Conservation (phyloP, 2,113 vertebrate species). For the Protobothrops flavoviridis region DNA sequence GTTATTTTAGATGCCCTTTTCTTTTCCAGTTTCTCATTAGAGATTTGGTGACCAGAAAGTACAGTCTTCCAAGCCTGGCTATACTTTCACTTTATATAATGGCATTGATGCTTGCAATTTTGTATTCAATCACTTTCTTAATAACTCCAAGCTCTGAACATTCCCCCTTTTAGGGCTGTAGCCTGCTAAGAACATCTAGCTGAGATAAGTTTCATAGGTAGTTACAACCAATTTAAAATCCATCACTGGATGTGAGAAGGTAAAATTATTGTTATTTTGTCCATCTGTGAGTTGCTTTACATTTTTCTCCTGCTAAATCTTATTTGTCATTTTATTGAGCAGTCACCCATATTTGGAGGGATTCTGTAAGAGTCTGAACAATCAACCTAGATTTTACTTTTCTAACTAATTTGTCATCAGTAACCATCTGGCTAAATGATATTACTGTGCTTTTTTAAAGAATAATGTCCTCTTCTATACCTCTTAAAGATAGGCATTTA, state of each 20-base stretch:
- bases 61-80: background rate
- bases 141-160: background rate
- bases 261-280: background rate
- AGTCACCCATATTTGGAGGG: background rate
- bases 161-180: background rate
- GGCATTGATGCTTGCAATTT: background rate
- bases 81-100: background rate
- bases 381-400: background rate
- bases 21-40: background rate
- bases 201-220: background rate
- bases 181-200: background rate
- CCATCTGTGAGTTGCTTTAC: background rate
- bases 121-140: background rate
- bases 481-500: background rate
- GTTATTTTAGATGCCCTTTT: background rate
- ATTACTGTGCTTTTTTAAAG: background rate
- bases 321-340: background rate
- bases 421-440: background rate
- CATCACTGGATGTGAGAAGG: background rate
- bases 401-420: background rate
- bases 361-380: background rate
- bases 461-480: background rate
- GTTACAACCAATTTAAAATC: constrained; percentile 3
- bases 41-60: background rate
- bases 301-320: background rate